Base-by-base conservation (phyloP, 92 coral and sea anemone genomes). In the Zoanthus sansibaricus region DNA sequence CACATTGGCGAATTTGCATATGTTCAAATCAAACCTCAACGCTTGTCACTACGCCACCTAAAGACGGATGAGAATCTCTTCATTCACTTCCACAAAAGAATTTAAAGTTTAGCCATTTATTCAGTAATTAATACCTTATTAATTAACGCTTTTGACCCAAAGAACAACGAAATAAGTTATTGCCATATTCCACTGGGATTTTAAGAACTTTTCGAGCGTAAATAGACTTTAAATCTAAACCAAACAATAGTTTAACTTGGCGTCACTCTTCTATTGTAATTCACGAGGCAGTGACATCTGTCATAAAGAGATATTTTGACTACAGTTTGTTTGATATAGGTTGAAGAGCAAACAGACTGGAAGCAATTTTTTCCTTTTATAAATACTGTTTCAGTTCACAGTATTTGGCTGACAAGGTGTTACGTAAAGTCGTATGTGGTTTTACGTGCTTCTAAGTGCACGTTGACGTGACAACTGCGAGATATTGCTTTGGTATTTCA, bases 91-190 rank as follows among this genome's bases (percentile, higher is more conserved):
- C 33, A 80, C 85, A 68, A 80, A 79, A 80, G 71, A 51, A 64
- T 46, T 80, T 66, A 64, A 47, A 80, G 48, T 87, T 79, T 0
- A 33, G 46, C 74, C 6, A 69, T 69, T 87, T 71, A 82, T 82
- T 89, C 76, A 52, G 91, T 90, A 90, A 90, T 90, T 90, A 90
- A 90, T 69, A 90, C 90, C 86, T 90, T 86, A 87, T 90, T 90
- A 90, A 82, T 90, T 90, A 90, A 82, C 93, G 79, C 55, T 75
- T 82, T 75, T 87, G 79, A 87, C 82, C 80, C 88, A 71, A 69
- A 87, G 74, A 80, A 80, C 82, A 90, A 87, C 85, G 88, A 86
- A 70, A 59, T 67, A 54, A 61, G 66, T 87, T 86, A 67, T 90
- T 67, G 47, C 71, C 20, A 25, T 17, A 76, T 55, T 85, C 93